phyloP scores from a whole-genome alignment of 2,888 invertebrate genomes.

The Cephalotes varians region DNA sequence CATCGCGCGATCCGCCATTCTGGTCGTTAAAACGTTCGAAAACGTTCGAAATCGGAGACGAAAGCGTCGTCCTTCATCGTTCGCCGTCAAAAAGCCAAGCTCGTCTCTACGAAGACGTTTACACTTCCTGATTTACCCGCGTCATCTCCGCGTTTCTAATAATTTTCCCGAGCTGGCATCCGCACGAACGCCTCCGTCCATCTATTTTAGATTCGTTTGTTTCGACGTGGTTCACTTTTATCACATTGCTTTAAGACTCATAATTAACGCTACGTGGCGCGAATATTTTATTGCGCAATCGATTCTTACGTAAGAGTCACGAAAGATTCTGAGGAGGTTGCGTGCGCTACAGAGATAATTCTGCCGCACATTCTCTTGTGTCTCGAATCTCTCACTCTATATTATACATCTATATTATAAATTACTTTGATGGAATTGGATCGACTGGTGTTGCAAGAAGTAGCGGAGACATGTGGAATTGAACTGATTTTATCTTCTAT shows the following conservation, averaged over 20 bases:
- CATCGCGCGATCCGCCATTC: conserved; percentile 28
- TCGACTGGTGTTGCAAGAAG: background rate
- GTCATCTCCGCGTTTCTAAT: background rate
- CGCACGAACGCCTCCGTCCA: background rate
- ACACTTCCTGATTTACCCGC: conserved; percentile 27
- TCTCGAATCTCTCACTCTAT: background rate
- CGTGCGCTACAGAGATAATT: conserved; percentile 24
- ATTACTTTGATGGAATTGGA: conserved; percentile 8
- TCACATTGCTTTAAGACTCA: background rate
- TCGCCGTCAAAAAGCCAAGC: conserved; percentile 29
- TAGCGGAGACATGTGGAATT: background rate
- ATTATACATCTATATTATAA: background rate
- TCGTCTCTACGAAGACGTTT: conserved; percentile 5
- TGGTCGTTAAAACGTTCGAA: background rate
- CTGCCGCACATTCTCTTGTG: background rate
- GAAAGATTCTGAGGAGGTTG: conserved; percentile 17
- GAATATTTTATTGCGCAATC: conserved; percentile 13
- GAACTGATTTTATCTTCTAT: background rate
- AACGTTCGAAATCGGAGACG: conserved; percentile 35
- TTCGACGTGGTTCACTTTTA: background rate
- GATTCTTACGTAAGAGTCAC: conserved; percentile 14
- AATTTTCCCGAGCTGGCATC: conserved; percentile 37
- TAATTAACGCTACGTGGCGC: conserved; percentile 17
- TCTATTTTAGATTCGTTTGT: conserved; percentile 30
- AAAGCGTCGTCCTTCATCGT: conserved; percentile 27